Evolutionary conservation across 2,113 vertebrate genomes (phyloP), one percentile per base, ranked within the genome.

Genomic region (Accipiter virgatus): DNA sequence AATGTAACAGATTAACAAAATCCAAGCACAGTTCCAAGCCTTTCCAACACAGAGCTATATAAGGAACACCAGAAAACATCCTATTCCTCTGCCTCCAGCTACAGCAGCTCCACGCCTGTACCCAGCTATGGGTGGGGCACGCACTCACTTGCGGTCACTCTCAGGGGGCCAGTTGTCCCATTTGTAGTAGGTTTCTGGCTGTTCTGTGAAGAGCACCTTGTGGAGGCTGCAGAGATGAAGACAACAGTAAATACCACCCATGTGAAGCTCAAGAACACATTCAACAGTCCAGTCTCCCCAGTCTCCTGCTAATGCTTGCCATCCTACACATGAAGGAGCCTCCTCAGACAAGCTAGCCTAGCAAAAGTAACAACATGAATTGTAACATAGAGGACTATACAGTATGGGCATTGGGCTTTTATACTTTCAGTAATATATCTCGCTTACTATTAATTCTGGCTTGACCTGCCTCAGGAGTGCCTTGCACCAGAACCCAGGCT

Each of bases 81-180:
- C 23, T 23, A 70, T 67, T 82, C 47, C 78, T 85, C 29, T 84
- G 53, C n/a, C 62, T 50, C 6, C 52, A 78, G 86, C 81, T 56
- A 3, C 52, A 84, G 82, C 58, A 95, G 61, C 80, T 94, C 88
- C 25, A 6, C 1, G 2, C 13, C 43, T 59, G 61, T 43, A 40
- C n/a, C 50, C 11, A 80, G 2, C 45, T 45, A 13, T 1, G 0
- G 47, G 22, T 16, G 19, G 36, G 66, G 26, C 9, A 58, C 5
- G 1, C 22, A 83, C 99, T 99, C 97, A 99, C 99, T 99, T 99
- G 96, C 99, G 98, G 97, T 99, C 99, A 10, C 99, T 99, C 97
- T 99, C 99, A 0, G 99, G 99, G 8, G 99, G 99, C 99, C 99
- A 99, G 98, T 99, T 99, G 97, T 99, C 99, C 99, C 99, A 99